These are phyloP conservation scores for Borostomias antarcticus DNA, from an alignment of 2,797 vertebrate genomes.

Conservation along the genomic window DNA sequence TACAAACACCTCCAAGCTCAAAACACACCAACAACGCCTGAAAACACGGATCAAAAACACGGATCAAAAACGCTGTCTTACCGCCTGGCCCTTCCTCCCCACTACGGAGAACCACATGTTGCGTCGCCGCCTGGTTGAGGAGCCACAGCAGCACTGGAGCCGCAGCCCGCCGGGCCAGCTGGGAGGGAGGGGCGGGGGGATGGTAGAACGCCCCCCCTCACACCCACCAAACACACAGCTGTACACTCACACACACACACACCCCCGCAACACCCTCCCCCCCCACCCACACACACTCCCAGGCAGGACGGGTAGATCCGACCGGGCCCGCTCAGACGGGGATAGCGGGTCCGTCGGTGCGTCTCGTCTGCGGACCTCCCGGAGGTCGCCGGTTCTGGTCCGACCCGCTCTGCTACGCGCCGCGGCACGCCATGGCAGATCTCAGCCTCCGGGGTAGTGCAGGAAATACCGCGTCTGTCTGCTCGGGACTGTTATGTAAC, in stretches of 20 bases:
- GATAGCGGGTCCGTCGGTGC: too few relatives aligned
- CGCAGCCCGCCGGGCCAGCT: background rate
- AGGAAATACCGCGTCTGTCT: slow-evolving; percentile 52
- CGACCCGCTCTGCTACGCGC: background rate
- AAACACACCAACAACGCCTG: slow-evolving; percentile 6
- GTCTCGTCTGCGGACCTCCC: background rate
- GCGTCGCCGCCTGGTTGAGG: slow-evolving; percentile 17
- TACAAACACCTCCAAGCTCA: slow-evolving; percentile 32
- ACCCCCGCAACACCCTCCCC: background rate
- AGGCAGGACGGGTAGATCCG: background rate
- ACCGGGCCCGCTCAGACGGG: too few relatives aligned
- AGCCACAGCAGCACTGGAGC: background rate
- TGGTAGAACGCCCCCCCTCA: background rate
- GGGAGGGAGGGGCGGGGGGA: background rate
- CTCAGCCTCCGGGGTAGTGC: slow-evolving; percentile 31
- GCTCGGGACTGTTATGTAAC: slow-evolving; percentile 75
- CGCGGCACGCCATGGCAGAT: background rate
- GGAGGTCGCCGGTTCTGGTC: background rate
- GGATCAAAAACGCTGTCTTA: slow-evolving; percentile 72
- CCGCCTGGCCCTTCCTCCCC: slow-evolving; percentile 83
- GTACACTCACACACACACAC: background rate
- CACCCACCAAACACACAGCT: background rate
- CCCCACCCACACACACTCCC: background rate
- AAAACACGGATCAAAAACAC: slow-evolving; percentile 25
- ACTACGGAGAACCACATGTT: slow-evolving; percentile 97